Conservation (phyloP, 2,797 vertebrate genomes). For the Holocentrus rufus region DNA sequence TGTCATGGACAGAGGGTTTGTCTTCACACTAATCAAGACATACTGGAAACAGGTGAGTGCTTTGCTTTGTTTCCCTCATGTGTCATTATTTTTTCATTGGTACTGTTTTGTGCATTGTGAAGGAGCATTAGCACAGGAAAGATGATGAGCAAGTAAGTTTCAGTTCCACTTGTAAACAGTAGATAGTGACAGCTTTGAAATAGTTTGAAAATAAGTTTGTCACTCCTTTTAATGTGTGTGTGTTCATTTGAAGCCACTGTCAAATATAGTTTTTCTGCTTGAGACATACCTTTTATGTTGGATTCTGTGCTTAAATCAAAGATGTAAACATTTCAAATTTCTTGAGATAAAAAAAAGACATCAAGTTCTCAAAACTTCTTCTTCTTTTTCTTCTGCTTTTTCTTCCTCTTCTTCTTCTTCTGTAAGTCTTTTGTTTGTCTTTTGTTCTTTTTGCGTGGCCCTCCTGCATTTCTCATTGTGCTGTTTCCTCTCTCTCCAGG, state of each 20-base stretch:
- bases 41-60: conserved; percentile 95
- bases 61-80: background rate
- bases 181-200: background rate
- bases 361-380: background rate
- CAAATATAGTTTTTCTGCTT: no score
- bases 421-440: no score
- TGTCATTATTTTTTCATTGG: background rate
- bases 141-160: no score
- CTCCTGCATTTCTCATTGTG: background rate
- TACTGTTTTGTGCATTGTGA: background rate
- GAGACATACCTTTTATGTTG: no score
- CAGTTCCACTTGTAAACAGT: background rate
- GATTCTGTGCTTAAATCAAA: no score
- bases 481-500: conserved; percentile 75
- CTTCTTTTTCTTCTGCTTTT: no score
- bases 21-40: conserved; percentile 91
- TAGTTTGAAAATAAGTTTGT: background rate
- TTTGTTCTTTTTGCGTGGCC: background rate
- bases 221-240: background rate
- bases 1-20: conserved; percentile 98
- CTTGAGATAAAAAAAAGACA: no score
- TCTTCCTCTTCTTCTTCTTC: no score
- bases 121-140: background rate
- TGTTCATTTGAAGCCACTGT: background rate
- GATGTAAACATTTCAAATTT: no score